Base-by-base conservation (phyloP, 1,140 invertebrate genomes). In the Drepana arcuata region DNA sequence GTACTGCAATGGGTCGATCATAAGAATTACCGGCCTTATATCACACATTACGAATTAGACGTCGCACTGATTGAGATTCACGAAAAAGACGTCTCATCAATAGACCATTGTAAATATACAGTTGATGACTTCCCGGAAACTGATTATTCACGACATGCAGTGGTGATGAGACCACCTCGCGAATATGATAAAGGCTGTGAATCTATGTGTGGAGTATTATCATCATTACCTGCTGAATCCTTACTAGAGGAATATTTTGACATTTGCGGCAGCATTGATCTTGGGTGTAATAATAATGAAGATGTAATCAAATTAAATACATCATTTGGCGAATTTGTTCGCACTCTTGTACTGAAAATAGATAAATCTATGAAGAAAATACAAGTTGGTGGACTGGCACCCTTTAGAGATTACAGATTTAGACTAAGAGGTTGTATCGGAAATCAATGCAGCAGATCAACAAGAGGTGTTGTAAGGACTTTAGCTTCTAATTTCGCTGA, bases 331-430 rank as follows among this genome's bases (percentile, higher is more conserved):
- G 48, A 48, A 5, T 58, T 64, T 36, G 37, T 74, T 3, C 34
- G 50, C 12, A 71, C 51, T 16, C 35, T 65, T 16, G 36, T 43
- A 13, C 46, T 80, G 14, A 60, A 70, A 42, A 53, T 74, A 31
- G 51, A 31, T 12, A 55, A 48, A 0, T 37, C 57, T 16, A 54
- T 27, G 44, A 66, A 62, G 15, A 44, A 41, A 2, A 70, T 56
- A 33, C 52, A 74, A 55, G 38, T 81, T 5, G 58, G 54, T 9
- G 54, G 48, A 1, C 49, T 81, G 34, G 62, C 70, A 12, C 73
- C 77, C 3, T 81, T 52, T 35, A 48, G 73, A 38, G 73, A 81
- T 56, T 81, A 79, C 31, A 66, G 49, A 43, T 70, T 81, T 51
- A 41, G 68, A 29, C 47, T 81, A 34, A 52, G 72, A 33, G 64